Conservation (phyloP, 2,113 vertebrate genomes). For the Micronycteris hirsuta region DNA sequence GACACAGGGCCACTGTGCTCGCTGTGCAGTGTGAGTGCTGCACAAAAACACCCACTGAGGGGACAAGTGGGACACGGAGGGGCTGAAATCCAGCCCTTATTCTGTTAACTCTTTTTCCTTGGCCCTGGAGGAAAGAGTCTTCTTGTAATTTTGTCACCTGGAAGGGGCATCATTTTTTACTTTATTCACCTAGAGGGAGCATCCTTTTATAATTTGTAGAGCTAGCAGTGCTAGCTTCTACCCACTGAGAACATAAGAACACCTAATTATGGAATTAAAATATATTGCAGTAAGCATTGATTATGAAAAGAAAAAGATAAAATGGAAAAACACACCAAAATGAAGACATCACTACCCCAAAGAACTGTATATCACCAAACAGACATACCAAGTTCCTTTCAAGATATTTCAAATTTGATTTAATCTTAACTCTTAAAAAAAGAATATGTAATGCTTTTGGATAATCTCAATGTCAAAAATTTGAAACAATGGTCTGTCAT, state of each 20-base stretch:
- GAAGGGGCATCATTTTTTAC: neutral
- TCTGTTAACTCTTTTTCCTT: neutral
- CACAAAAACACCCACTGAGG: neutral
- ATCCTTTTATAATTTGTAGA: conserved; percentile 9
- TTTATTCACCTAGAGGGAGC: neutral
- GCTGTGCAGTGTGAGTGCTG: neutral
- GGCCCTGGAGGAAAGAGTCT: neutral
- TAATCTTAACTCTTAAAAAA: neutral
- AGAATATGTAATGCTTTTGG: neutral
- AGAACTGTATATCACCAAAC: neutral
- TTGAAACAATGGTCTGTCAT: neutral
- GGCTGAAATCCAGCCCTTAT: neutral
- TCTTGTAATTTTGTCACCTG: neutral
- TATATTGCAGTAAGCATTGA: neutral
- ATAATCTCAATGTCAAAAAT: neutral
- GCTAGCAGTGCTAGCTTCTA: neutral
- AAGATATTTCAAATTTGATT: neutral
- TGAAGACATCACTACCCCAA: neutral
- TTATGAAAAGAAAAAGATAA: neutral
- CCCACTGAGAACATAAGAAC: conserved; percentile 3
- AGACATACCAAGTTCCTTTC: neutral
- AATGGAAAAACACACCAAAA: neutral
- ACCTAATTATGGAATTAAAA: neutral
- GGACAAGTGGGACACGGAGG: neutral
- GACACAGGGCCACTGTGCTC: neutral